phyloP scores from a whole-genome alignment of 2,888 invertebrate genomes.

The Tiliacea aurago region DNA sequence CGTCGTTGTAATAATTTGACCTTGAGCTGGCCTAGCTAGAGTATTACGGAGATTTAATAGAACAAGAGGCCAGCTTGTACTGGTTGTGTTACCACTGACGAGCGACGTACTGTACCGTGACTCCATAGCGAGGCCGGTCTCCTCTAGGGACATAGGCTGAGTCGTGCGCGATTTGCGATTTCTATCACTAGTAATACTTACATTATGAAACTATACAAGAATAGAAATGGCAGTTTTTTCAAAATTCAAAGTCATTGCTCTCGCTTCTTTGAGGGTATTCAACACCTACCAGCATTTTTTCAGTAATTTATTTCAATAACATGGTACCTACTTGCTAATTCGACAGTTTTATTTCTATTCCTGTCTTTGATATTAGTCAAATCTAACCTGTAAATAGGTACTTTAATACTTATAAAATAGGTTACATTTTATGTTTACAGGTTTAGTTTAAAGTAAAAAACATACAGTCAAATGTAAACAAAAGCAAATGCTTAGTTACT shows the following conservation, averaged over 20 bases:
- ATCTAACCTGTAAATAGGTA: not conserved
- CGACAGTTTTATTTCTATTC: not conserved
- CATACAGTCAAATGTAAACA: conserved; percentile 2
- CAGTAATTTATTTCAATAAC: not conserved
- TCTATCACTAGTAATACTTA: not conserved
- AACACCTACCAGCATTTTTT: not conserved
- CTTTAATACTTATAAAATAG: not conserved
- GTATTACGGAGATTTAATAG: too few relatives aligned
- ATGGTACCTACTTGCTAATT: too few relatives aligned
- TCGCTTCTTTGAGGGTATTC: not conserved
- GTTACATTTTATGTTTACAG: not conserved
- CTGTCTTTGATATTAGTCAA: not conserved
- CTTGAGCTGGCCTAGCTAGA: not conserved
- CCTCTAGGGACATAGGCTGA: too few relatives aligned
- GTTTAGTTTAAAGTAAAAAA: not conserved
- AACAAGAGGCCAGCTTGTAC: too few relatives aligned
- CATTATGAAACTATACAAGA: not conserved
- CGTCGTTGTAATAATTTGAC: not conserved
- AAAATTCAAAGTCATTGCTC: not conserved
- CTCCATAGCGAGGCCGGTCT: not conserved
- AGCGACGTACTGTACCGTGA: not conserved
- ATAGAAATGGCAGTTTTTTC: not conserved
- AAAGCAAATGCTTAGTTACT: not conserved
- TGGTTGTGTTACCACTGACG: too few relatives aligned
- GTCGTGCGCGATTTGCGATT: not conserved